Percentiles rank a stretch among this genome's conserved stretches.
These are phyloP conservation scores for Dromococcyx pavoninus DNA, from an alignment of 2,797 vertebrate species.

Conservation along the genomic window DNA sequence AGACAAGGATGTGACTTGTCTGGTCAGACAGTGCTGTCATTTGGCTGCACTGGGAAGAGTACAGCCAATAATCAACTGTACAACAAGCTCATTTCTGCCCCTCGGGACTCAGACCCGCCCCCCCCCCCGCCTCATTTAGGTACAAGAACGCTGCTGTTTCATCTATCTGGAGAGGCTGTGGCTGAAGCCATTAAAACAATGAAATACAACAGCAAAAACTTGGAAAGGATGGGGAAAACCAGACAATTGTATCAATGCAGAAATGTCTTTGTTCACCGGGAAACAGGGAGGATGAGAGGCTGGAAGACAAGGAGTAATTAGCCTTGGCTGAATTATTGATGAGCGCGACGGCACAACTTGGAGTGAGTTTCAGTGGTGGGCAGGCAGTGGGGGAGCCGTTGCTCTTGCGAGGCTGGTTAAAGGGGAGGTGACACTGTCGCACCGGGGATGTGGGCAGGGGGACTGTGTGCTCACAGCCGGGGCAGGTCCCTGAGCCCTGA, in stretches of 20 bases:
- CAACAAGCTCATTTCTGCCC: not conserved
- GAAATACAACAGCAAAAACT: not conserved
- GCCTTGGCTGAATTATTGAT: conserved; percentile 49
- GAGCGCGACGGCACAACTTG: not conserved
- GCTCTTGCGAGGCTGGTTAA: not conserved
- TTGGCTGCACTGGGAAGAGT: not conserved
- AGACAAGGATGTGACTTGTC: not conserved
- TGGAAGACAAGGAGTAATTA: conserved; percentile 46
- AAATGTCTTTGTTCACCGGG: conserved; percentile 23
- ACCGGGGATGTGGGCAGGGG: rapidly evolving
- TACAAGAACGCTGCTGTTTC: not conserved
- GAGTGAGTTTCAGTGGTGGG: not conserved
- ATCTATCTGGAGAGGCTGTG: rapidly evolving
- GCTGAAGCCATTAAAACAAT: not conserved
- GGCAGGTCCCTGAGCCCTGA: rapidly evolving
- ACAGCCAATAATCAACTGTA: not conserved
- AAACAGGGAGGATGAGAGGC: not conserved
- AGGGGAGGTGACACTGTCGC: not conserved
- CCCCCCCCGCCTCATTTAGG: not conserved
- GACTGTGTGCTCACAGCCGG: not conserved
- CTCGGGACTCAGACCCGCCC: not conserved
- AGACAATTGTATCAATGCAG: not conserved
- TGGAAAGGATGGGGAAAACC: rapidly evolving
- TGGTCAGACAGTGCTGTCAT: not conserved
- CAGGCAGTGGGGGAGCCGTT: not conserved